Percentiles rank a stretch among this genome's conserved stretches.
These are phyloP conservation scores for Syngnathus acus DNA, from an alignment of 2,797 vertebrate species.

Conservation along the genomic window DNA sequence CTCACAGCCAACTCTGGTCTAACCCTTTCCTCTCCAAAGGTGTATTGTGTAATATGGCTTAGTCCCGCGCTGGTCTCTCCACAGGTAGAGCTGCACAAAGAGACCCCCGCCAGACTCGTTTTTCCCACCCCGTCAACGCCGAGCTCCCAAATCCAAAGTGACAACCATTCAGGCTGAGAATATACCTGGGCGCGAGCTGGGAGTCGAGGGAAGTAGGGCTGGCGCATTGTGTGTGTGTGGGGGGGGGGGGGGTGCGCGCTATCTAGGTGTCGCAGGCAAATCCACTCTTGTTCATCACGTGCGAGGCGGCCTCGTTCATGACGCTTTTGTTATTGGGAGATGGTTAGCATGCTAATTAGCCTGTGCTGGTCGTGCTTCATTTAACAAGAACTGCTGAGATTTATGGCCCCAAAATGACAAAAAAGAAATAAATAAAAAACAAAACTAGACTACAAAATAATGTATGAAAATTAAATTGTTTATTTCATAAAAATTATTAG, in stretches of 20 bases:
- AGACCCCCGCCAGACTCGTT: slow-evolving; percentile 65
- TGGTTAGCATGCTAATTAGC: slow-evolving; percentile 5
- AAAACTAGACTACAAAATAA: neutral
- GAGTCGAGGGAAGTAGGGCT: slow-evolving; percentile 24
- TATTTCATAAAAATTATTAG: too few species aligned
- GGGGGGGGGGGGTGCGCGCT: slow-evolving; percentile 39
- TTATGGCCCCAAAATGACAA: too few species aligned
- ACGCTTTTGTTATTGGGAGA: slow-evolving; percentile 13
- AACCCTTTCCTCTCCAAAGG: slow-evolving; percentile 19
- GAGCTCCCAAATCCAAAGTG: slow-evolving; percentile 75
- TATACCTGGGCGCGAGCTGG: slow-evolving; percentile 70
- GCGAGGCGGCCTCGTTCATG: slow-evolving; percentile 42
- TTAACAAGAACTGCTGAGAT: neutral
- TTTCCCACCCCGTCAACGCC: slow-evolving; percentile 57
- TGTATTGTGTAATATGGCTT: slow-evolving; percentile 33
- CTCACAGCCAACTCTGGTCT: slow-evolving; percentile 29
- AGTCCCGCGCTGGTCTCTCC: slow-evolving; percentile 53
- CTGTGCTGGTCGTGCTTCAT: neutral
- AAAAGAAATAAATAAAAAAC: neutral
- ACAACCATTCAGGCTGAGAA: slow-evolving; percentile 74
- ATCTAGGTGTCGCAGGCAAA: slow-evolving; percentile 74
- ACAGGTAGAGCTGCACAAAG: slow-evolving; percentile 68
- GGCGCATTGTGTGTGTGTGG: neutral
- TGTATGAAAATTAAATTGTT: neutral
- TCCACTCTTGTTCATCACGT: slow-evolving; percentile 62